Conservation (phyloP, 2,113 vertebrate species). For the Epinephelus moara region DNA sequence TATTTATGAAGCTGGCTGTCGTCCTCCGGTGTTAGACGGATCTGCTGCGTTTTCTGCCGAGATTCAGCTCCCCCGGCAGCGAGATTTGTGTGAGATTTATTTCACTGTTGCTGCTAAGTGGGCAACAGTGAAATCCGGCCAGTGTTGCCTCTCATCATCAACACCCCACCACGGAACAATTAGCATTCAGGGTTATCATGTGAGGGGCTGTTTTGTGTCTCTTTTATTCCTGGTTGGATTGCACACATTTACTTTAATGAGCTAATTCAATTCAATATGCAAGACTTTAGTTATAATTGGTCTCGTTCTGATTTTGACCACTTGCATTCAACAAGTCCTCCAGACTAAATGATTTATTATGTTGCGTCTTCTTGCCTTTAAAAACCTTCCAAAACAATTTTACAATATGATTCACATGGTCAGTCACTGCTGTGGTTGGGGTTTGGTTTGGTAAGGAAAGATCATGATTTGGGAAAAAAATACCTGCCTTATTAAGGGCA, state of each 20-base stretch:
- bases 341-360: neutral
- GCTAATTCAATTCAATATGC: constrained; percentile 9
- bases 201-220: neutral
- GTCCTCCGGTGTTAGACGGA: constrained; percentile 53
- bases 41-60: constrained; percentile 41
- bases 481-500: too few species aligned
- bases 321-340: constrained; percentile 3
- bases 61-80: constrained; percentile 24
- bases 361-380: neutral
- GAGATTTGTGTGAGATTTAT: constrained; percentile 61
- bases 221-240: constrained; percentile 10
- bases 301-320: neutral
- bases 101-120: constrained; percentile 40
- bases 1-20: constrained; percentile 74
- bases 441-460: too few species aligned
- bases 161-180: neutral
- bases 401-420: too few species aligned
- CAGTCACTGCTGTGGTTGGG: too few species aligned
- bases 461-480: too few species aligned
- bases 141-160: constrained; percentile 5
- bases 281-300: constrained; percentile 2
- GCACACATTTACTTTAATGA: neutral
- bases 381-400: neutral
- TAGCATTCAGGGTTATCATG: constrained; percentile 1
- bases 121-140: constrained; percentile 20